These are phyloP conservation scores for Drosophila eohydei DNA, from an alignment of 2,888 invertebrate genomes.

Conservation along the genomic window DNA sequence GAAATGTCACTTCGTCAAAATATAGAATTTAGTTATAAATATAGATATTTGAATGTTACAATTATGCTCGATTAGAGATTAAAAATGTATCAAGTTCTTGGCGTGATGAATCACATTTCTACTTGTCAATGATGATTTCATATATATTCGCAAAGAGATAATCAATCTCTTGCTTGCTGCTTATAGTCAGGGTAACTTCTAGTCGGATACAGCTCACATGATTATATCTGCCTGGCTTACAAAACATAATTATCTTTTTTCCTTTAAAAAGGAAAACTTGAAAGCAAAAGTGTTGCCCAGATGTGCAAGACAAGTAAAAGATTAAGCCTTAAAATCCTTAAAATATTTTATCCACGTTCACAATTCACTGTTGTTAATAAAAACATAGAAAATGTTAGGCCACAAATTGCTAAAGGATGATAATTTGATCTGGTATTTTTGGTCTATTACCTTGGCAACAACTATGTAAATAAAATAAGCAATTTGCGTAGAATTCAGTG, in stretches of 20 bases:
- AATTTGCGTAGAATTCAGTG: slow-evolving; percentile 56
- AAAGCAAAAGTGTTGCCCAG: neutral
- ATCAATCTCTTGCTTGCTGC: too few species aligned
- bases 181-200: neutral
- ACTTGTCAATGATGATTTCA: neutral
- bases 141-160: too few species aligned
- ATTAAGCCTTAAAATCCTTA: neutral
- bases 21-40: neutral
- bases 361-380: neutral
- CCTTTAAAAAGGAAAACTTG: neutral
- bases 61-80: too few species aligned
- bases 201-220: neutral
- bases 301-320: neutral
- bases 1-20: neutral
- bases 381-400: slow-evolving; percentile 5
- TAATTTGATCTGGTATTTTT: slow-evolving; percentile 15
- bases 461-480: slow-evolving; percentile 57
- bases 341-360: neutral
- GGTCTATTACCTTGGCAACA: slow-evolving; percentile 1
- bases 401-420: slow-evolving; percentile 47
- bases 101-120: neutral
- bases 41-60: neutral
- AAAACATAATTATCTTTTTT: neutral
- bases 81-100: too few species aligned
- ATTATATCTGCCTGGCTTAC: neutral